These are phyloP conservation scores for Molothrus ater DNA, from an alignment of 2,797 vertebrate species.

Conservation along the genomic window DNA sequence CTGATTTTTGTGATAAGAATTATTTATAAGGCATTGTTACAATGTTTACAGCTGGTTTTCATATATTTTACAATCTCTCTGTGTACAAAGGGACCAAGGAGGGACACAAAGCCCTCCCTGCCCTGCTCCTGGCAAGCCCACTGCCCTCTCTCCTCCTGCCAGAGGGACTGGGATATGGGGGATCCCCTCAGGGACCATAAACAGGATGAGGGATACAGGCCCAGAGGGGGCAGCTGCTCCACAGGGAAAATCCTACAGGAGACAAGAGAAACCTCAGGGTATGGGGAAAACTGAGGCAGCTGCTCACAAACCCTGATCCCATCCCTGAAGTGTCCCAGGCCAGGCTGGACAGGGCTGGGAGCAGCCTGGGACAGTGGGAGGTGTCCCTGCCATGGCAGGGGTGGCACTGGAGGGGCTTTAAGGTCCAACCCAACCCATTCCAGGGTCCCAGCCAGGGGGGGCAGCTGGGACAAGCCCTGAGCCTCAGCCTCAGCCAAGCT, in stretches of 20 bases:
- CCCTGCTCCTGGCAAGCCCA: not conserved
- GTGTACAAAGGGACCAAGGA: not conserved
- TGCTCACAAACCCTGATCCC: not conserved
- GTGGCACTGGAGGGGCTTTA: fast-evolving
- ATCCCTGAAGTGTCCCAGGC: fast-evolving
- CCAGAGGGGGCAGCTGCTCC: not conserved
- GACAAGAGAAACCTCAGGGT: not conserved
- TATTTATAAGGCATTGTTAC: not conserved
- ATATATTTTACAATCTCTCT: not conserved
- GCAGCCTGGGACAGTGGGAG: not conserved
- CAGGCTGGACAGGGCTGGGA: fast-evolving
- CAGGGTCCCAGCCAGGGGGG: not conserved
- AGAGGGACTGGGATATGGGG: fast-evolving
- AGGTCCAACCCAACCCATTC: not conserved
- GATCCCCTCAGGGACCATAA: not conserved
- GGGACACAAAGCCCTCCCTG: not conserved
- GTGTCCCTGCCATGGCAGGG: not conserved
- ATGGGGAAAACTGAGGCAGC: not conserved
- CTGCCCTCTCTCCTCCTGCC: not conserved
- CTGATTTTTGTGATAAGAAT: not conserved
- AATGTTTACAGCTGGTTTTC: not conserved
- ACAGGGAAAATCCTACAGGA: fast-evolving
- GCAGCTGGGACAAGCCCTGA: not conserved
- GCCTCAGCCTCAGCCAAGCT: not conserved
- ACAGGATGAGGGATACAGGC: not conserved